These are phyloP conservation scores for Monopterus albus DNA, from an alignment of 2,113 vertebrate genomes.

Conservation along the genomic window DNA sequence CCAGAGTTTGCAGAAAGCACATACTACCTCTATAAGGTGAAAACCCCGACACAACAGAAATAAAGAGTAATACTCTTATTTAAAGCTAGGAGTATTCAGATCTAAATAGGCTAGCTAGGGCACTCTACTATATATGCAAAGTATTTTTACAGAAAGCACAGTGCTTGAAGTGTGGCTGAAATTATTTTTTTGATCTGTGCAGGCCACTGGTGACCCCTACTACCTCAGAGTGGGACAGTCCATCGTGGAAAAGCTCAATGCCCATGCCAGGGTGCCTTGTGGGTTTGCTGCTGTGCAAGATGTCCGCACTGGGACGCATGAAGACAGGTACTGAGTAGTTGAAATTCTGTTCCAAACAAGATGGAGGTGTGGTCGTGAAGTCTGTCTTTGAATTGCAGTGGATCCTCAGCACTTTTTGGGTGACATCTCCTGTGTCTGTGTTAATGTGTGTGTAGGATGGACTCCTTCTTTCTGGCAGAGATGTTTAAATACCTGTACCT, in stretches of 20 bases:
- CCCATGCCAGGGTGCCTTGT: constrained; percentile 95
- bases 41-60: neutral
- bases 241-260: constrained; percentile 98
- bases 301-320: constrained; percentile 96
- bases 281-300: constrained; percentile 99
- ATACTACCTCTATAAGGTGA: constrained; percentile 97
- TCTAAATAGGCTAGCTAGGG: neutral
- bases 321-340: constrained; percentile 89
- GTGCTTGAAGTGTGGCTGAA: neutral
- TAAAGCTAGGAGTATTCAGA: neutral
- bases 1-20: constrained; percentile 99
- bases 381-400: neutral
- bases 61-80: neutral
- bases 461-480: constrained; percentile 98
- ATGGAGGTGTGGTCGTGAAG: too few species aligned
- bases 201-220: constrained; percentile 98
- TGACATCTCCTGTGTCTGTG: neutral
- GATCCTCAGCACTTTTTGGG: neutral
- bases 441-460: constrained; percentile 86
- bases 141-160: neutral
- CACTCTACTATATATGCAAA: too few species aligned
- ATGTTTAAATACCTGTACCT: constrained; percentile 99
- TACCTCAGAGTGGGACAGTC: constrained; percentile 98
- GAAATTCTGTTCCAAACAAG: neutral
- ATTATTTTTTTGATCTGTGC: constrained; percentile 6